Conservation (phyloP, 2,888 invertebrate genomes). For the Aphodius granarius region DNA sequence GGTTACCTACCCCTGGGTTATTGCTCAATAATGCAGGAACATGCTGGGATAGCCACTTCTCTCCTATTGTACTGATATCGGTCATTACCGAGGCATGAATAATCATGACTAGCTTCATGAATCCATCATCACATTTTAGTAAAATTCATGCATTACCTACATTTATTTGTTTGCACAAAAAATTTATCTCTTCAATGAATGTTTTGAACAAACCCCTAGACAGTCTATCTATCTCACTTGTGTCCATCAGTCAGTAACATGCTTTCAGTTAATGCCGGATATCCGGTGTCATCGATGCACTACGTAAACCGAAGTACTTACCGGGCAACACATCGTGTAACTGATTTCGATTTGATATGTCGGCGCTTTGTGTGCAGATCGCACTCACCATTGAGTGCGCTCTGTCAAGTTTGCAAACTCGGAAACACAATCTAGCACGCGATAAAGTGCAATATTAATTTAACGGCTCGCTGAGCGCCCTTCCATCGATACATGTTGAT, state of each 20-base stretch:
- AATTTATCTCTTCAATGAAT: too few species aligned
- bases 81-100: too few species aligned
- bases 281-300: neutral
- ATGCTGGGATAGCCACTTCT: too few species aligned
- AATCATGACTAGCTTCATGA: too few species aligned
- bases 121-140: too few species aligned
- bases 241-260: neutral
- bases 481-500: neutral
- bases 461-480: neutral
- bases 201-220: too few species aligned
- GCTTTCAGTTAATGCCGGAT: neutral
- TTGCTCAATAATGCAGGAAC: too few species aligned
- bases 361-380: neutral
- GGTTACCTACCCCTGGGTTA: too few species aligned
- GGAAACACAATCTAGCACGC: neutral
- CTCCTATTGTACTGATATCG: too few species aligned
- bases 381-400: neutral
- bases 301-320: neutral
- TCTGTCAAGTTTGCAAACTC: neutral
- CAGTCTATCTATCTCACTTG: too few species aligned
- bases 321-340: neutral
- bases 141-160: too few species aligned
- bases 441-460: neutral
- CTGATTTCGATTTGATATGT: neutral
- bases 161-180: too few species aligned